These are phyloP conservation scores for Phoebastria nigripes DNA, from an alignment of 2,797 vertebrate genomes.

Conservation along the genomic window DNA sequence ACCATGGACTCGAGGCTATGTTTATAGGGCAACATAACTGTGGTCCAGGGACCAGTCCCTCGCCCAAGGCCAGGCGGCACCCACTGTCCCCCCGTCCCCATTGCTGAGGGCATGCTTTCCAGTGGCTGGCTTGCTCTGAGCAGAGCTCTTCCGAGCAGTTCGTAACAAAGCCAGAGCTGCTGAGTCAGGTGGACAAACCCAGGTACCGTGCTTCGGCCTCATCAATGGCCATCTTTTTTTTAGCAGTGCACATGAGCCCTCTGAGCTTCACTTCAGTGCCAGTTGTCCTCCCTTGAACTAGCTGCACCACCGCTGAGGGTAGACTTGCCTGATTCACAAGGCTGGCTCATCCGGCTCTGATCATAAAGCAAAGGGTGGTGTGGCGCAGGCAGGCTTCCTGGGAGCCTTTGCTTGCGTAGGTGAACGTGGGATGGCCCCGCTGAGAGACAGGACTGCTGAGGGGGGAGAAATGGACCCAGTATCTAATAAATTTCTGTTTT, in stretches of 20 bases:
- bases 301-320: fast-evolving
- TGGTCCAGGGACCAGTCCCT: not conserved
- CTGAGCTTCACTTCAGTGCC: not conserved
- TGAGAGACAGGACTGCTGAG: not conserved
- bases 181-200: not conserved
- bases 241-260: not conserved
- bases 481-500: not conserved
- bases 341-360: not conserved
- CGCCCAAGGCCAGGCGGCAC: too few species aligned
- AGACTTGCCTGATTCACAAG: not conserved
- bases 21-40: not conserved
- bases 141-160: not conserved
- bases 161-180: not conserved
- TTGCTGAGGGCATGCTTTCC: not conserved
- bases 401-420: fast-evolving
- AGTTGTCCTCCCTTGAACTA: not conserved
- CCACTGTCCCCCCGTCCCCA: fast-evolving
- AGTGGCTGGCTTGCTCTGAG: not conserved
- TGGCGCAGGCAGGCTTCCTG: not conserved
- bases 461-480: not conserved
- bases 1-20: not conserved
- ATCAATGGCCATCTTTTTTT: not conserved
- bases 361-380: not conserved
- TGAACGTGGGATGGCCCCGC: fast-evolving
- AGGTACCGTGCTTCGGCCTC: fast-evolving